phyloP scores from a whole-genome alignment of 64 coral and sea anemone species.

The Montipora efflorescens region DNA sequence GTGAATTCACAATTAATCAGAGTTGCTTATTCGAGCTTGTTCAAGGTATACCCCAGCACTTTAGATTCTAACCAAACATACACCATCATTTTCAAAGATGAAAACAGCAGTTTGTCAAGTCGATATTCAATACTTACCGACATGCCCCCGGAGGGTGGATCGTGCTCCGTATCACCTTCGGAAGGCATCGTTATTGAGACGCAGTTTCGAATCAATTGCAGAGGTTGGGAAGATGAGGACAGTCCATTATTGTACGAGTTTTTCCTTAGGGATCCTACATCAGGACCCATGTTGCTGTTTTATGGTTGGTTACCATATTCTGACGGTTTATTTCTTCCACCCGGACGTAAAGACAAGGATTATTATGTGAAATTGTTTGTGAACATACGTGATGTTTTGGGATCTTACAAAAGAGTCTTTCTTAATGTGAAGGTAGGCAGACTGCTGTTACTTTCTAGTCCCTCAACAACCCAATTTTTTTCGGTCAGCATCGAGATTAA shows the following conservation, averaged over 20 bases:
- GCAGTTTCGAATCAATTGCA: constrained; percentile 56
- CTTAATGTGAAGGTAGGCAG: constrained; percentile 44
- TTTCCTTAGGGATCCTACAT: constrained; percentile 4
- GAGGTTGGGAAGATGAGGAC: constrained; percentile 62
- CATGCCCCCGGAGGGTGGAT: constrained; percentile 37
- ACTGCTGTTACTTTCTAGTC: not conserved
- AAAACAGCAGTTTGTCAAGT: not conserved
- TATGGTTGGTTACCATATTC: constrained; percentile 36
- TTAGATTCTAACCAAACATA: constrained; percentile 36
- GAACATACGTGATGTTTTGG: constrained; percentile 58
- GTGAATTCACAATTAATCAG: not conserved
- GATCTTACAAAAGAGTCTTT: constrained; percentile 17
- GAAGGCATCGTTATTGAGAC: constrained; percentile 46
- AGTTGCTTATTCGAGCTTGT: constrained; percentile 6
- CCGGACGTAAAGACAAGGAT: not conserved
- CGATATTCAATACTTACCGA: constrained; percentile 44
- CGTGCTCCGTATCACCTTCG: constrained; percentile 32
- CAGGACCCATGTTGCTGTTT: constrained; percentile 30
- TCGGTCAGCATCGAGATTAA: too few relatives aligned
- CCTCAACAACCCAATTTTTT: too few relatives aligned
- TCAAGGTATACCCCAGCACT: constrained; percentile 12
- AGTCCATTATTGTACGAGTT: constrained; percentile 72
- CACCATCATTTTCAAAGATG: constrained; percentile 15
- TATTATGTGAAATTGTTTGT: constrained; percentile 32
- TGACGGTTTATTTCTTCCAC: constrained; percentile 26